Base-by-base conservation (phyloP, 2,797 vertebrate genomes). In the Sebastes hubbsi region DNA sequence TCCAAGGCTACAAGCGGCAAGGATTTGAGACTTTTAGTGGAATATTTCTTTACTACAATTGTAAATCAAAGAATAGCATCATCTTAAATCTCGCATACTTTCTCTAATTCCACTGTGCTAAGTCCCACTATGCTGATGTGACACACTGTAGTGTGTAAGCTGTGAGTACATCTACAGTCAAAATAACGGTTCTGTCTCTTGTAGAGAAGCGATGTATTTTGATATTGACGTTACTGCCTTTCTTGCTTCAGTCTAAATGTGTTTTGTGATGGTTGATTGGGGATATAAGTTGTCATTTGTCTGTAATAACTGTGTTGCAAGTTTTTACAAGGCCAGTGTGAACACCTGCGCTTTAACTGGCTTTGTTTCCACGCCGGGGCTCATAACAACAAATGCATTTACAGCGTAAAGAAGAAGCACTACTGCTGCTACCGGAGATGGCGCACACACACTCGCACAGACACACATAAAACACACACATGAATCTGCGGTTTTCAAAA, bases 401-500 rank as follows among this genome's bases (percentile, higher is more conserved):
- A 58, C 27, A 52, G 59, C 24, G 25, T 78, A 32, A 49, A 42
- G 84, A 87, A 66, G 81, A 80, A 62, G 54, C 38, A 42, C 38
- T 42, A 6, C 38, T 42, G 38, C 60, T 32, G 78, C 82, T 81
- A 78, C 69, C 78, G 83, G 72, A 73, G 71, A 83, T 64, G 61
- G n/a, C n/a, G 63, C 42, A 65, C 71, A 63, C 71, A 81, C 85
- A 68, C 76, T 72, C 10, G 3, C 52, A 66, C 49, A 87, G 59
- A 87, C 46, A 29, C 68, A 80, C 74, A 82, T 60, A 67, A 80
- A 86, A 84, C 69, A 80, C 76, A 81, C 38, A 83, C 38, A 79
- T 77, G 62, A 82, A 84, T 78, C 79, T 75, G 86, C 1, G 90
- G 83, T 80, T 88, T 82, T 14, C 22, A 8, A 79, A 88, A 88